Evolutionary conservation across 2,797 vertebrate genomes (phyloP).

Genomic region (Sarcoramphus papa): DNA sequence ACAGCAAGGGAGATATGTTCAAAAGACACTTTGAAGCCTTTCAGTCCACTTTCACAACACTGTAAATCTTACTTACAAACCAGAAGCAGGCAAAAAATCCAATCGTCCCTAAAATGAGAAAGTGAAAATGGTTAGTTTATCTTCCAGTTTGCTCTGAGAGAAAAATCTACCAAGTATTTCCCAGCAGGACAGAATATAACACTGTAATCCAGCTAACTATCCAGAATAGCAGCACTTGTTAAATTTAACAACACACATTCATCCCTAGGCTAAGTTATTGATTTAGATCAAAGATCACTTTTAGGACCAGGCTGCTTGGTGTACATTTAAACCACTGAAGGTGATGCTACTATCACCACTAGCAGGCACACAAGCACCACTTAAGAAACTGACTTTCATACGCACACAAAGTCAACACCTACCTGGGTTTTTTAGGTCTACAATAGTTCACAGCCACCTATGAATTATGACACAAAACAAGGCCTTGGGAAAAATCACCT

Average conservation of each 20-base stretch:
- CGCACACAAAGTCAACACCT: background rate
- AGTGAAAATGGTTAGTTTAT: conserved; percentile 23
- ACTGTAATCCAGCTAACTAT: background rate
- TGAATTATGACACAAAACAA: background rate
- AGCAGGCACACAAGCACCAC: background rate
- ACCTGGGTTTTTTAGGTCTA: background rate
- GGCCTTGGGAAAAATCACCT: background rate
- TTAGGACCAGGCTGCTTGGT: background rate
- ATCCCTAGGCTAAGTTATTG: background rate
- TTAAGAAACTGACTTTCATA: background rate
- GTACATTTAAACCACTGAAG: background rate
- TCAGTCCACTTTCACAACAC: conserved; percentile 76
- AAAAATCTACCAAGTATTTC: background rate
- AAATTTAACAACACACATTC: background rate
- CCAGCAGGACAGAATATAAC: background rate
- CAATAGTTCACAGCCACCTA: background rate
- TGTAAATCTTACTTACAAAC: conserved; percentile 77
- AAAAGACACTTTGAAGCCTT: conserved; percentile 21
- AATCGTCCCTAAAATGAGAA: conserved; percentile 69
- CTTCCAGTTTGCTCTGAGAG: background rate
- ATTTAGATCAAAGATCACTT: background rate
- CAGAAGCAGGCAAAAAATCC: conserved; percentile 75
- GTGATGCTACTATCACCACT: background rate
- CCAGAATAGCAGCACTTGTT: background rate
- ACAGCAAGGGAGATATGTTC: conserved; percentile 34